Percentiles rank a stretch among this genome's conserved stretches.
Conservation (phyloP, 2,888 invertebrate species). For the Abscondita cerata region DNA sequence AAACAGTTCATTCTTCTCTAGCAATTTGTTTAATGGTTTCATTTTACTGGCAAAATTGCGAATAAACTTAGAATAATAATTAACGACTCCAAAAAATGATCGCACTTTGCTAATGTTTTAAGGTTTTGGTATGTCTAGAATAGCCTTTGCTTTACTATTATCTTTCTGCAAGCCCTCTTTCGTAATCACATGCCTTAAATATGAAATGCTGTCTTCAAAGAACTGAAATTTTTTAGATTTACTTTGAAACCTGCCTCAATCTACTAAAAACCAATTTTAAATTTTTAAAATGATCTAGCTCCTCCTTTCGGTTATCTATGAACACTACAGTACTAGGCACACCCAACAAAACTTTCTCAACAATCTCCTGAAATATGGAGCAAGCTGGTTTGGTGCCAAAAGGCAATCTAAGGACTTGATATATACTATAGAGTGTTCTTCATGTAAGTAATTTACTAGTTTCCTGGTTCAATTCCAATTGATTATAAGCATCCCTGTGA, state of each 20-base stretch:
- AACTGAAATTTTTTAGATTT: too few species aligned
- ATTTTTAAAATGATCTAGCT: too few species aligned
- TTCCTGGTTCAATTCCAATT: not conserved
- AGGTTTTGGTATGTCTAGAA: not conserved
- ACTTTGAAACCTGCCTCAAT: too few species aligned
- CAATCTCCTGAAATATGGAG: not conserved
- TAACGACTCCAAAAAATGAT: not conserved
- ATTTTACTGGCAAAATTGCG: not conserved
- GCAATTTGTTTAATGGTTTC: not conserved
- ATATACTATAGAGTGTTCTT: not conserved
- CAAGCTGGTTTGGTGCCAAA: not conserved
- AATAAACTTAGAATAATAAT: slow-evolving; percentile 5
- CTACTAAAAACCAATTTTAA: too few species aligned
- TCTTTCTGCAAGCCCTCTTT: too few species aligned
- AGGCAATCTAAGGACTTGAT: not conserved
- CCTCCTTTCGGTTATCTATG: too few species aligned
- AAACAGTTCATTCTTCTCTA: not conserved
- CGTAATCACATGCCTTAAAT: too few species aligned
- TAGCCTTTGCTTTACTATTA: not conserved
- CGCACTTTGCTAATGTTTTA: not conserved
- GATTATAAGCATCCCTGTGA: too few species aligned
- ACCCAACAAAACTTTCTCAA: not conserved
- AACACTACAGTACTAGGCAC: too few species aligned
- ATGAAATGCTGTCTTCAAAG: too few species aligned
- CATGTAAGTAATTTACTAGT: not conserved